These are phyloP conservation scores for Thereva nobilitata DNA, from an alignment of 2,888 invertebrate species.

Conservation along the genomic window DNA sequence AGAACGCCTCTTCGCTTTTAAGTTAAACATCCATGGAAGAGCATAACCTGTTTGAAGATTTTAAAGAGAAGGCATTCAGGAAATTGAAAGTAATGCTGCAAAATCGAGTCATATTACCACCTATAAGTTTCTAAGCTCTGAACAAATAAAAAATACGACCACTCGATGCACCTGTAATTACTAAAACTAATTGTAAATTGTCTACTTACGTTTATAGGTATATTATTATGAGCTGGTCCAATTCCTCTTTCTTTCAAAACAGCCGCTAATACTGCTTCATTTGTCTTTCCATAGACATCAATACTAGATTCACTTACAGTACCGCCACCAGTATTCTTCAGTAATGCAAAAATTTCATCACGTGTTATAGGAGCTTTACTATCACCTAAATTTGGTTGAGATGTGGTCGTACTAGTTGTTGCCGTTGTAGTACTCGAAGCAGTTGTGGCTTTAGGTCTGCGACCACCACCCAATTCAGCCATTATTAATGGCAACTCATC, in stretches of 20 bases:
- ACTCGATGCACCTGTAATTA: no score
- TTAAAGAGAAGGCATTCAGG: no score
- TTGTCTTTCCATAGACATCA: conserved; percentile 63
- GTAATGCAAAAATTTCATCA: conserved; percentile 45
- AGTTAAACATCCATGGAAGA: no score
- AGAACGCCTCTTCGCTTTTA: no score
- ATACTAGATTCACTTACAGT: conserved; percentile 47
- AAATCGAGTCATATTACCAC: no score
- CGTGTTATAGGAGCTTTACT: conserved; percentile 17
- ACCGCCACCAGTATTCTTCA: conserved; percentile 47
- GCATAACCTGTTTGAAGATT: no score
- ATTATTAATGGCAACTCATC: conserved; percentile 46
- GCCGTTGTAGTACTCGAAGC: conserved; percentile 39
- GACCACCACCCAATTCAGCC: conserved; percentile 46
- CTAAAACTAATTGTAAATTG: no score
- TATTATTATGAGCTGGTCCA: conserved; percentile 63
- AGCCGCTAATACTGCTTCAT: conserved; percentile 72
- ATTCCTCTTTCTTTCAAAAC: conserved; percentile 73
- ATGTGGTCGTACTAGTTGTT: conserved; percentile 50
- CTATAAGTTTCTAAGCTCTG: no score
- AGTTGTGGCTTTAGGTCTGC: conserved; percentile 40
- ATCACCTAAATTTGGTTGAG: conserved; percentile 5
- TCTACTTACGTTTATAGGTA: conserved; percentile 49
- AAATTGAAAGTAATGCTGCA: no score
- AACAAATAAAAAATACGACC: no score